Evolutionary conservation across 1,140 invertebrate species (phyloP).

Genomic region (Cydia pomonella): DNA sequence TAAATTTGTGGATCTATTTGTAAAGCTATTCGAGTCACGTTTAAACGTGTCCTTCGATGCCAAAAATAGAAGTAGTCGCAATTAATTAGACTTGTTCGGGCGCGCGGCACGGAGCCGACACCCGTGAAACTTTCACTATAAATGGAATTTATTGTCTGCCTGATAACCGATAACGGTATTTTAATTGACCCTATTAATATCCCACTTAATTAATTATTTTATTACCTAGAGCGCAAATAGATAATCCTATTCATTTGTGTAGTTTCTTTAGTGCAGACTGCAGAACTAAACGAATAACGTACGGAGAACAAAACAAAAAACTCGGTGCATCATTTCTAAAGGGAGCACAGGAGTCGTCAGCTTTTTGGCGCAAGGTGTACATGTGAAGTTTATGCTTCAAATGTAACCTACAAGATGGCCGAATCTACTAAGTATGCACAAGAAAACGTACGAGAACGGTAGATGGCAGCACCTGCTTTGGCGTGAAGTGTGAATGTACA

Average conservation of each 20-base stretch:
- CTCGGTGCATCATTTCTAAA: no score
- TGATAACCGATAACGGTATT: conserved; percentile 29
- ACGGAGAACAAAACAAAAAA: no score
- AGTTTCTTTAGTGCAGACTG: neutral
- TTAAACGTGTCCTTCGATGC: conserved; percentile 21
- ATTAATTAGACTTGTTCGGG: conserved; percentile 11
- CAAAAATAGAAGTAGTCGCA: conserved; percentile 32
- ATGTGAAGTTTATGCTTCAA: no score
- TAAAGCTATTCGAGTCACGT: conserved; percentile 1
- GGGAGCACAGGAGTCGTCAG: no score
- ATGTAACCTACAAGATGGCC: no score
- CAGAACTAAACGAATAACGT: neutral
- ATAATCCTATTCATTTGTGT: neutral
- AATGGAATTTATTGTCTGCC: conserved; percentile 29
- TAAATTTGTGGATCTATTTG: neutral
- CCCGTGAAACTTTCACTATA: conserved; percentile 30
- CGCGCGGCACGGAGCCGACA: neutral
- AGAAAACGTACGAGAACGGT: no score
- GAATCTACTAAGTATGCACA: no score
- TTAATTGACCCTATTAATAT: conserved; percentile 26
- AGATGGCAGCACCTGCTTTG: no score
- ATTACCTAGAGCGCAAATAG: neutral
- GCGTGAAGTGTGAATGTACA: no score
- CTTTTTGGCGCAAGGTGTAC: no score
- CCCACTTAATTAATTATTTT: conserved; percentile 15